Conservation (phyloP, 2,888 invertebrate genomes). For the Ochlodes sylvanus region DNA sequence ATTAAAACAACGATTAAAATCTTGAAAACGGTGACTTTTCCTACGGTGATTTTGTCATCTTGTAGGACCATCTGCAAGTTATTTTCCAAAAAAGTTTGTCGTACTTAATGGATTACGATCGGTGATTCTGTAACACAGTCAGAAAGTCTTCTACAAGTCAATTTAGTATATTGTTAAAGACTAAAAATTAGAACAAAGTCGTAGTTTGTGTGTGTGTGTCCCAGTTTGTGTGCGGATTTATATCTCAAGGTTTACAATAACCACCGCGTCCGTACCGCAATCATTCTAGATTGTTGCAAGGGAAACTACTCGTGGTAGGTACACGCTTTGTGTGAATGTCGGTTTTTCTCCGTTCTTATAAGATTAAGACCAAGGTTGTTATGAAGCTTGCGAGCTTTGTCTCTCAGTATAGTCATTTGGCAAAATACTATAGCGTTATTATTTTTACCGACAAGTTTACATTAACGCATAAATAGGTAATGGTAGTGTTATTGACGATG, state of each 20-base stretch:
- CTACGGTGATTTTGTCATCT: no score
- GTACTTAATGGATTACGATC: no score
- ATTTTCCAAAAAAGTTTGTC: no score
- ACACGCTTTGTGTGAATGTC: conserved; percentile 34
- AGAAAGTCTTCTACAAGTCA: no score
- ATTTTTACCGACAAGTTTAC: not conserved
- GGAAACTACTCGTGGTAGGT: conserved; percentile 34
- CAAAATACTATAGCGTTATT: not conserved
- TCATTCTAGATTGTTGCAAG: conserved; percentile 37
- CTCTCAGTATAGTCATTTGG: not conserved
- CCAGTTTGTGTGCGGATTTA: conserved; percentile 3
- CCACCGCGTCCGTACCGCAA: conserved; percentile 14
- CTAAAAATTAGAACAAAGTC: conserved; percentile 6
- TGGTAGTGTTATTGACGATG: not conserved
- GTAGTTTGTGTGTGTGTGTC: no score
- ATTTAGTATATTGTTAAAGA: not conserved
- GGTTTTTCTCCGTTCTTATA: conserved; percentile 28
- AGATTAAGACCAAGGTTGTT: conserved; percentile 30
- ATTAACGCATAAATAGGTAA: not conserved
- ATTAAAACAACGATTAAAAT: no score
- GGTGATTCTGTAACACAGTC: no score
- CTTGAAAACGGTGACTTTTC: no score
- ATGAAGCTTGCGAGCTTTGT: conserved; percentile 17
- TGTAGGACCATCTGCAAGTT: no score
- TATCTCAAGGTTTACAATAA: conserved; percentile 27